Conservation (phyloP, 2,113 vertebrate species). For the Lethenteron reissneri region DNA sequence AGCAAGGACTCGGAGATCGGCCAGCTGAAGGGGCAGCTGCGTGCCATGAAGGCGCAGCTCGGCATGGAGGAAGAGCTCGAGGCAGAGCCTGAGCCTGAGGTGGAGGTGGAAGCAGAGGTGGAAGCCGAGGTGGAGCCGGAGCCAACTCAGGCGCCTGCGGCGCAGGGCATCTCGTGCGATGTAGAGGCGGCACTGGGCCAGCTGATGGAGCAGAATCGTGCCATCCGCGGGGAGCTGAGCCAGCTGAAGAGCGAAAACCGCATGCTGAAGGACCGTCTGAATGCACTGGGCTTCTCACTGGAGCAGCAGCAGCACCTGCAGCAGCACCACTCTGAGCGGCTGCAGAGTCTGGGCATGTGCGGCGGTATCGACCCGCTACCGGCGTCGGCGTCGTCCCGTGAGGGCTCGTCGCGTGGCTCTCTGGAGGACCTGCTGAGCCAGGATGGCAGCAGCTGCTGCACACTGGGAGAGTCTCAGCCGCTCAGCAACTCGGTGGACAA, state of each 20-base stretch:
- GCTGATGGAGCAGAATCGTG: conserved; percentile 62
- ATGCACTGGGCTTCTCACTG: conserved; percentile 68
- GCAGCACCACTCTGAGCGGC: conserved; percentile 26
- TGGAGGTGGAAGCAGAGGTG: conserved; percentile 26
- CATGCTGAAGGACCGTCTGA: conserved; percentile 73
- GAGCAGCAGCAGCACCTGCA: conserved; percentile 57
- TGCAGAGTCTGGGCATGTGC: conserved; percentile 50
- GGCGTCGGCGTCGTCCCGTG: conserved; percentile 45
- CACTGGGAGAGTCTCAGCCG: conserved; percentile 46
- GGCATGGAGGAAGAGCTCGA: conserved; percentile 26
- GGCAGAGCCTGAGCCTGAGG: conserved; percentile 7
- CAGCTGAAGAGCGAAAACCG: conserved; percentile 74
- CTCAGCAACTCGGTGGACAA: conserved; percentile 62
- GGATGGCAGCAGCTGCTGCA: conserved; percentile 26
- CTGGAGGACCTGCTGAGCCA: conserved; percentile 64
- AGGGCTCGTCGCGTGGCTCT: conserved; percentile 67
- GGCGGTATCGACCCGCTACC: conserved; percentile 31
- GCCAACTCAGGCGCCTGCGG: conserved; percentile 20
- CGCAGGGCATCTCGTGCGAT: conserved; percentile 16
- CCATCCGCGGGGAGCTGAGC: conserved; percentile 61
- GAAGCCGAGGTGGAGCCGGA: conserved; percentile 35
- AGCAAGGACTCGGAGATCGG: conserved; percentile 73
- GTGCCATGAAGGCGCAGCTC: conserved; percentile 58
- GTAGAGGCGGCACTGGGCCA: conserved; percentile 57
- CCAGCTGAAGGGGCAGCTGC: conserved; percentile 47